These are phyloP conservation scores for Drosophila biarmipes DNA, from an alignment of 1,140 invertebrate species.

Conservation along the genomic window DNA sequence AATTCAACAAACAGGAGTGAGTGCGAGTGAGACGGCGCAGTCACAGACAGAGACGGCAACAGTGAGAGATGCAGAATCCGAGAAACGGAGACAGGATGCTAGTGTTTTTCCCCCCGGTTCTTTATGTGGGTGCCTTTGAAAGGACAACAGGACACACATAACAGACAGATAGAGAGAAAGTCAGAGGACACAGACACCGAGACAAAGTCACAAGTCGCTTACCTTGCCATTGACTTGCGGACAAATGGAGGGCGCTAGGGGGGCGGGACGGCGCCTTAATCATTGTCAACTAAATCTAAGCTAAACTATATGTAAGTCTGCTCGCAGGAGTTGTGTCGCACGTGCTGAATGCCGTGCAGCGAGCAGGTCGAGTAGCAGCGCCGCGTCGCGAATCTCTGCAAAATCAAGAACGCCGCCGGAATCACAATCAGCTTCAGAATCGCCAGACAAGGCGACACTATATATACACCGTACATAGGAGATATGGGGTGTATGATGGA, in stretches of 20 bases:
- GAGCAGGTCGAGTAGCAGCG: constrained; percentile 90
- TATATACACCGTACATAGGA: constrained; percentile 2
- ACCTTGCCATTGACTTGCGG: constrained; percentile 65
- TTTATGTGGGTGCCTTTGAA: constrained; percentile 26
- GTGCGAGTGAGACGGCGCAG: constrained; percentile 20
- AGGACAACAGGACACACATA: constrained; percentile 25
- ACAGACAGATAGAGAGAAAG: constrained; percentile 11
- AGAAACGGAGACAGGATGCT: constrained; percentile 17
- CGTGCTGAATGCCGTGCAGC: constrained; percentile 87
- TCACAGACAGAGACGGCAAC: constrained; percentile 32
- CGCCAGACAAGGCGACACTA: constrained; percentile 17
- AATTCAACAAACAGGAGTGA: constrained; percentile 39
- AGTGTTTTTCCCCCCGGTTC: background rate
- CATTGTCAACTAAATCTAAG: constrained; percentile 60
- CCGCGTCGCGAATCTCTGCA: constrained; percentile 89
- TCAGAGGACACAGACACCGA: constrained; percentile 31
- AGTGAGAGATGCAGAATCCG: constrained; percentile 36
- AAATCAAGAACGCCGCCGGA: constrained; percentile 78
- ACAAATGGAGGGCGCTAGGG: constrained; percentile 4
- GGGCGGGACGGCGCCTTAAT: constrained; percentile 23
- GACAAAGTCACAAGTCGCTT: constrained; percentile 52
- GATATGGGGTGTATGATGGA: constrained; percentile 1
- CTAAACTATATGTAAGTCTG: constrained; percentile 90
- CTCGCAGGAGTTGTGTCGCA: constrained; percentile 90
- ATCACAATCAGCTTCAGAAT: constrained; percentile 70